These are phyloP conservation scores for Cephonodes hylas DNA, from an alignment of 2,888 invertebrate genomes.

Conservation along the genomic window DNA sequence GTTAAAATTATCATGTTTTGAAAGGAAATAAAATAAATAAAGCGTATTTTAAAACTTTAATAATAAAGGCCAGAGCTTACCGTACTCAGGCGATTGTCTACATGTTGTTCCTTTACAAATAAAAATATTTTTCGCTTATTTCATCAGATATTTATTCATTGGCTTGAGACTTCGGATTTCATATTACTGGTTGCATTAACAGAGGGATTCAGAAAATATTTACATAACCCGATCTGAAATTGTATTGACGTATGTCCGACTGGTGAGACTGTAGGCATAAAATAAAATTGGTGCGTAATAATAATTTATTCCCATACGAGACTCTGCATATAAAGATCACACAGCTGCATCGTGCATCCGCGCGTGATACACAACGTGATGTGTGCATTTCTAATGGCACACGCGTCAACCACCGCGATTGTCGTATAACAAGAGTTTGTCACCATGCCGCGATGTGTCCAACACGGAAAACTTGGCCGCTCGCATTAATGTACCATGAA, in stretches of 20 bases:
- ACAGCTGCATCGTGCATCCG: slow-evolving; percentile 30
- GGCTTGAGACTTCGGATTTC: background rate
- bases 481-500: slow-evolving; percentile 30
- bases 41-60: background rate
- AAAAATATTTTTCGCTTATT: background rate
- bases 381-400: slow-evolving; percentile 55
- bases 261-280: background rate
- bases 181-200: background rate
- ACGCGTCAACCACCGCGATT: slow-evolving; percentile 34
- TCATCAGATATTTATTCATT: background rate
- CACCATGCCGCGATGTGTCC: slow-evolving; percentile 1
- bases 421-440: slow-evolving; percentile 37
- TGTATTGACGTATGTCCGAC: background rate
- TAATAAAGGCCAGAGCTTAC: background rate
- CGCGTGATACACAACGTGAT: slow-evolving; percentile 61
- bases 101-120: background rate
- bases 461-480: slow-evolving; percentile 20
- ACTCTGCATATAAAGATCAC: slow-evolving; percentile 40
- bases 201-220: background rate
- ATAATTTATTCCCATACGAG: slow-evolving; percentile 18
- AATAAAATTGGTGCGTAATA: background rate
- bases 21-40: background rate
- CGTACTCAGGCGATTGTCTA: background rate
- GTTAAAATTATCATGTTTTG: background rate
- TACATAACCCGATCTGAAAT: background rate